Percentiles rank a stretch among this genome's conserved stretches.
Conservation (phyloP, 1,140 invertebrate genomes). For the Caenorhabditis remanei region DNA sequence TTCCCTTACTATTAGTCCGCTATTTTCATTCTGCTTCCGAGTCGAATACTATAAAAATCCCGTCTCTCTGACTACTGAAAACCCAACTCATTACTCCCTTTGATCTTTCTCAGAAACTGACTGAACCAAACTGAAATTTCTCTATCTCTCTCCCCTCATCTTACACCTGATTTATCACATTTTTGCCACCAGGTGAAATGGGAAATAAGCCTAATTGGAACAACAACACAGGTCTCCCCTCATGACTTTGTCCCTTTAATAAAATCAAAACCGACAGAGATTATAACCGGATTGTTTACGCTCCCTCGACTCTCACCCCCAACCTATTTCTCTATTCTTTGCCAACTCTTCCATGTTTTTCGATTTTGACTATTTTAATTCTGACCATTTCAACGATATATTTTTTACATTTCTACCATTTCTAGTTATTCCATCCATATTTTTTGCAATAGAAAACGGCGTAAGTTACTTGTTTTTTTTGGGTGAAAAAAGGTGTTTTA, state of each 20-base stretch:
- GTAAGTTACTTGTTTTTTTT: neutral
- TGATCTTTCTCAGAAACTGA: too few species aligned
- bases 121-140: too few species aligned
- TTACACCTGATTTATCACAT: neutral
- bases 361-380: neutral
- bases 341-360: neutral
- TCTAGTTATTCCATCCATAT: neutral
- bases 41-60: too few species aligned
- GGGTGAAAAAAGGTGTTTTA: neutral
- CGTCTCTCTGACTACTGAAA: too few species aligned
- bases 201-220: neutral
- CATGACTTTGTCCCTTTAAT: too few species aligned
- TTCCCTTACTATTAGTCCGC: too few species aligned
- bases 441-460: neutral
- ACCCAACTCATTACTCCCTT: too few species aligned
- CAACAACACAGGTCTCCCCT: neutral
- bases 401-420: constrained; percentile 1
- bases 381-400: neutral
- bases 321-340: neutral
- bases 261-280: neutral
- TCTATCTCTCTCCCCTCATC: too few species aligned
- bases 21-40: too few species aligned
- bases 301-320: neutral
- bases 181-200: neutral
- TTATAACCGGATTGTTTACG: constrained; percentile 17